phyloP scores from a whole-genome alignment of 2,113 vertebrate genomes.

The Nothobranchius furzeri region DNA sequence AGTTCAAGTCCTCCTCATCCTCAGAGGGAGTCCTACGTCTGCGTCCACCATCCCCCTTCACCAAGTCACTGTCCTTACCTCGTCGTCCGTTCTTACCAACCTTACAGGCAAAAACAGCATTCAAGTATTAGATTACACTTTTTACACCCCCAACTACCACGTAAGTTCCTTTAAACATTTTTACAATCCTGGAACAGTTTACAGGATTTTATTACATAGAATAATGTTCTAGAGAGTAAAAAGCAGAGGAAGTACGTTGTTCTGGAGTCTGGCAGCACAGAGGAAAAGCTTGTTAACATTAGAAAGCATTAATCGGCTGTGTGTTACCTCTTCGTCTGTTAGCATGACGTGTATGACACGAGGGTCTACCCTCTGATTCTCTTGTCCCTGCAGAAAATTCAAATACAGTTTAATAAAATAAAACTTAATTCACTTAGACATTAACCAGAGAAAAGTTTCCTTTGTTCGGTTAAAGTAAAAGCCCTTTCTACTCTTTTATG shows the following conservation, averaged over 20 bases:
- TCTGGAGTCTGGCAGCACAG: too few relatives aligned
- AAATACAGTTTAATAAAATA: neutral
- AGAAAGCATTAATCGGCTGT: neutral
- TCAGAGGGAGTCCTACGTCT: slow-evolving; percentile 90
- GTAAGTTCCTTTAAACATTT: neutral
- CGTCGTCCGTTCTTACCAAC: slow-evolving; percentile 85
- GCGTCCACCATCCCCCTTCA: slow-evolving; percentile 85
- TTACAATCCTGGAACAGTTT: too few relatives aligned
- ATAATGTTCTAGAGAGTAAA: too few relatives aligned
- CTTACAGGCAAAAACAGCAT: slow-evolving; percentile 16
- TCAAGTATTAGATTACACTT: neutral
- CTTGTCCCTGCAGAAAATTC: slow-evolving; percentile 79
- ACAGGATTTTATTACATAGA: too few relatives aligned
- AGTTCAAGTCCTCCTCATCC: slow-evolving; percentile 88
- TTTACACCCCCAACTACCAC: too few relatives aligned
- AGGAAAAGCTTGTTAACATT: too few relatives aligned
- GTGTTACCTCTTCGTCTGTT: slow-evolving; percentile 74
- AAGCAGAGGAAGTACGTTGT: too few relatives aligned
- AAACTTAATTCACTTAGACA: neutral
- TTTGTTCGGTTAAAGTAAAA: too few relatives aligned
- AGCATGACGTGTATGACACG: slow-evolving; percentile 93
- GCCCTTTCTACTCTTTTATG: too few relatives aligned
- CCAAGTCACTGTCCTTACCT: slow-evolving; percentile 83
- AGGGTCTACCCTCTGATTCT: slow-evolving; percentile 92
- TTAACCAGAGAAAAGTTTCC: too few relatives aligned